These are phyloP conservation scores for Anabacerthia variegaticeps DNA, from an alignment of 2,797 vertebrate genomes.

Conservation along the genomic window DNA sequence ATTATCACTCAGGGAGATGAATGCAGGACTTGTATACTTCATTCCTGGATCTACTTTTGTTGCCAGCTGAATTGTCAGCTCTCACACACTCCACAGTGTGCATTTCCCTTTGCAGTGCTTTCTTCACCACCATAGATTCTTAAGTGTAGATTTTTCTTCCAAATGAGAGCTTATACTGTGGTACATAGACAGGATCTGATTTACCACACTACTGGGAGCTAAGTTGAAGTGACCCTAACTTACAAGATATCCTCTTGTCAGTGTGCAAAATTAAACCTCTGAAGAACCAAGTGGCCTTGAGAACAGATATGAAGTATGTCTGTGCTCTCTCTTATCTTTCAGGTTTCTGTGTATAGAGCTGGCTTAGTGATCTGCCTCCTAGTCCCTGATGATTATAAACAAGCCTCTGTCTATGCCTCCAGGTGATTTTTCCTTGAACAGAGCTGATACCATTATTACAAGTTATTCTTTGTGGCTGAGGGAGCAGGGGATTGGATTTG, in stretches of 20 bases:
- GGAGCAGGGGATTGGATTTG: not conserved
- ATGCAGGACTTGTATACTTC: not conserved
- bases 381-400: not conserved
- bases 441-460: not conserved
- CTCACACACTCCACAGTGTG: not conserved
- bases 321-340: not conserved
- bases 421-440: not conserved
- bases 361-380: not conserved
- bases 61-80: not conserved
- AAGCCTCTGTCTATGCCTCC: not conserved
- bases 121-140: not conserved
- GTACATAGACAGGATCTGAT: not conserved
- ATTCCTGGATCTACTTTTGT: not conserved
- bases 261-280: constrained; percentile 17
- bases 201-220: constrained; percentile 3
- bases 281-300: not conserved
- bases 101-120: not conserved
- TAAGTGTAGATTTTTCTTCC: constrained; percentile 18
- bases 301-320: not conserved
- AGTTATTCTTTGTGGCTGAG: not conserved
- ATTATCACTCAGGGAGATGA: constrained; percentile 21
- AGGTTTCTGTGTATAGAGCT: not conserved
- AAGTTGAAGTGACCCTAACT: not conserved
- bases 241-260: not conserved
- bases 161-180: not conserved